These are phyloP conservation scores for Gobiocypris rarus DNA, from an alignment of 2,113 vertebrate genomes.

Conservation along the genomic window DNA sequence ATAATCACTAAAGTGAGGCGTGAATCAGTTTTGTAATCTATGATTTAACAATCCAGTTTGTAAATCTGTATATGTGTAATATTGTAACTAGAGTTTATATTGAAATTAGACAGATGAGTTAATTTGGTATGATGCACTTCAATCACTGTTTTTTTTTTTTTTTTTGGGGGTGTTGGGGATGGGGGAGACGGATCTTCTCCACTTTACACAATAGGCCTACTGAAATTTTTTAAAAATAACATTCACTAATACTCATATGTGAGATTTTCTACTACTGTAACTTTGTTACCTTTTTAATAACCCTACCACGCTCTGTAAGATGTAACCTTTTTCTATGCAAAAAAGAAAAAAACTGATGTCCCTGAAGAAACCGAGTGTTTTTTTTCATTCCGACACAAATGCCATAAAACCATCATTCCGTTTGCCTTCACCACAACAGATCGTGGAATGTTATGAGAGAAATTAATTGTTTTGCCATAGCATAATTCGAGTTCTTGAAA, in stretches of 20 bases:
- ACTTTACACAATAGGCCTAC: conserved; percentile 65
- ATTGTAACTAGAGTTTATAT: conserved; percentile 64
- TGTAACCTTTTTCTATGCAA: conserved; percentile 92
- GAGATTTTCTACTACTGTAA: conserved; percentile 80
- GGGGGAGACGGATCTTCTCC: conserved; percentile 81
- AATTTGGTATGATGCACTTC: conserved; percentile 85
- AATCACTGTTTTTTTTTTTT: conserved; percentile 89
- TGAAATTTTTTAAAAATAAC: conserved; percentile 23
- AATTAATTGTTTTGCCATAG: conserved; percentile 45
- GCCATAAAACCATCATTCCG: conserved; percentile 40
- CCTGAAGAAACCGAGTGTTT: conserved; percentile 78
- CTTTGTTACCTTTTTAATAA: conserved; percentile 63
- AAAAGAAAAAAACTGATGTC: conserved; percentile 74
- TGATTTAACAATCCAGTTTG: conserved; percentile 61
- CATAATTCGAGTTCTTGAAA: conserved; percentile 50
- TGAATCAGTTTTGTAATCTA: conserved; percentile 55
- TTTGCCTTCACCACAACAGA: conserved; percentile 44
- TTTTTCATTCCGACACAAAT: conserved; percentile 10
- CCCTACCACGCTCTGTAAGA: conserved; percentile 77
- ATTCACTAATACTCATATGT: conserved; percentile 50
- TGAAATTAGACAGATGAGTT: conserved; percentile 68
- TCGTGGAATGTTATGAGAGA: conserved; percentile 40
- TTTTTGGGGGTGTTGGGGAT: conserved; percentile 70
- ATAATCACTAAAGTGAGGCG: conserved; percentile 57
- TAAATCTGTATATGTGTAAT: conserved; percentile 65